Percentiles rank a stretch among this genome's conserved stretches.
phyloP scores from a whole-genome alignment of 2,888 invertebrate genomes.

The Buathra laborator region DNA sequence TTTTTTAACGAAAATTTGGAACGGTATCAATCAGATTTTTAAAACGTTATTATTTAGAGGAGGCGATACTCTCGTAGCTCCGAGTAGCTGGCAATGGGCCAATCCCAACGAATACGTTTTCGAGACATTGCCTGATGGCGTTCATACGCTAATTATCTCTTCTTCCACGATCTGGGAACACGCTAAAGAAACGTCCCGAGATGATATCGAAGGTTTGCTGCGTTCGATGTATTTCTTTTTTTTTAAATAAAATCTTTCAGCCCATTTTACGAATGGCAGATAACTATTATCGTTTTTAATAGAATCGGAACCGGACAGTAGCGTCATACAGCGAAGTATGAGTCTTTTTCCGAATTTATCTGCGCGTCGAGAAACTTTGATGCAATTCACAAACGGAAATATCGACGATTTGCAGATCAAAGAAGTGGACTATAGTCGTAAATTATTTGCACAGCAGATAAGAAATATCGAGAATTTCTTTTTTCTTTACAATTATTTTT shows the following conservation, averaged over 20 bases:
- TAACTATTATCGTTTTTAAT: not conserved
- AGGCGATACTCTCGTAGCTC: constrained; percentile 88
- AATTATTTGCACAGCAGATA: constrained; percentile 51
- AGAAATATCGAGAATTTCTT: not conserved
- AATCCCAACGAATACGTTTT: constrained; percentile 88
- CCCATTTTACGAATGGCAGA: not conserved
- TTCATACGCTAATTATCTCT: constrained; percentile 85
- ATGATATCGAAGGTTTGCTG: constrained; percentile 31
- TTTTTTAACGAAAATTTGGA: not conserved
- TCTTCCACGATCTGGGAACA: constrained; percentile 79
- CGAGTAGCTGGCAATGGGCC: constrained; percentile 88
- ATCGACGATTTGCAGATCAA: constrained; percentile 51
- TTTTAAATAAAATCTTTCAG: not conserved
- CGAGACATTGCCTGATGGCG: constrained; percentile 86
- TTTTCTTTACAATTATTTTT: not conserved
- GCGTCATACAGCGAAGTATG: constrained; percentile 29
- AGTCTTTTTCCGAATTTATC: constrained; percentile 59
- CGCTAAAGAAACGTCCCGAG: constrained; percentile 68
- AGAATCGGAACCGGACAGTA: constrained; percentile 39
- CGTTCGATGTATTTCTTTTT: not conserved
- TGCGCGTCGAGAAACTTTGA: not conserved
- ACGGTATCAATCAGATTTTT: not conserved
- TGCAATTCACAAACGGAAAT: not conserved
- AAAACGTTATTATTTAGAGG: constrained; percentile 82
- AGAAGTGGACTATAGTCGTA: constrained; percentile 78